These are phyloP conservation scores for Lacerta bilineata DNA, from an alignment of 2,797 vertebrate species.

Conservation along the genomic window DNA sequence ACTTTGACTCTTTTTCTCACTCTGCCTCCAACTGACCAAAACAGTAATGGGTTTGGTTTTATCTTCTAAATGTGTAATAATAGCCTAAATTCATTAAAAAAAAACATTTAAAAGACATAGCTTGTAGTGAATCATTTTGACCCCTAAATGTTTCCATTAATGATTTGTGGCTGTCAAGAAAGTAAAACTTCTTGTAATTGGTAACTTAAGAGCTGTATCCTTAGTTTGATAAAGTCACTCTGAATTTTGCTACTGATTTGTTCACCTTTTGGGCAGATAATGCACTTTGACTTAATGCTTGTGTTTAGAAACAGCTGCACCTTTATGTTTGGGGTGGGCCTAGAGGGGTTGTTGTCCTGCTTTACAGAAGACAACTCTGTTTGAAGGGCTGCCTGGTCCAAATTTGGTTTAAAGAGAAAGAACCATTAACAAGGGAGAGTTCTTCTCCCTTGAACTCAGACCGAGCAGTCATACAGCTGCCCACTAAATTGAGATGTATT, in stretches of 20 bases:
- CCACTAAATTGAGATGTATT: no score
- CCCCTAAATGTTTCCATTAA: not conserved
- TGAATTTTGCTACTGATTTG: not conserved
- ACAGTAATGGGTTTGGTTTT: not conserved
- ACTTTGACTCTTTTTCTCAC: not conserved
- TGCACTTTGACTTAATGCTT: not conserved
- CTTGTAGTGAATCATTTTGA: not conserved
- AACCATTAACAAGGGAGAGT: no score
- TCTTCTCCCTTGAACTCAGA: no score
- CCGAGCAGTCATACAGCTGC: no score
- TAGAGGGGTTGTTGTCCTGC: no score
- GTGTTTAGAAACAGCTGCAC: not conserved
- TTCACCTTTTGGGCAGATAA: not conserved
- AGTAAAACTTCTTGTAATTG: not conserved
- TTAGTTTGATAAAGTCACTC: not conserved
- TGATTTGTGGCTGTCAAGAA: not conserved
- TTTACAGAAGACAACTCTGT: no score
- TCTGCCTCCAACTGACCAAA: not conserved
- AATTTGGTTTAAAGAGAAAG: no score
- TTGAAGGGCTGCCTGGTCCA: no score
- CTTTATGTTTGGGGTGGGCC: not conserved
- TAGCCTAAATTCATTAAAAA: not conserved
- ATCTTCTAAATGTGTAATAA: not conserved
- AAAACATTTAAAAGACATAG: not conserved
- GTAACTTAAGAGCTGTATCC: not conserved